phyloP scores from a whole-genome alignment of 2,888 invertebrate species.

The Acronicta alni region DNA sequence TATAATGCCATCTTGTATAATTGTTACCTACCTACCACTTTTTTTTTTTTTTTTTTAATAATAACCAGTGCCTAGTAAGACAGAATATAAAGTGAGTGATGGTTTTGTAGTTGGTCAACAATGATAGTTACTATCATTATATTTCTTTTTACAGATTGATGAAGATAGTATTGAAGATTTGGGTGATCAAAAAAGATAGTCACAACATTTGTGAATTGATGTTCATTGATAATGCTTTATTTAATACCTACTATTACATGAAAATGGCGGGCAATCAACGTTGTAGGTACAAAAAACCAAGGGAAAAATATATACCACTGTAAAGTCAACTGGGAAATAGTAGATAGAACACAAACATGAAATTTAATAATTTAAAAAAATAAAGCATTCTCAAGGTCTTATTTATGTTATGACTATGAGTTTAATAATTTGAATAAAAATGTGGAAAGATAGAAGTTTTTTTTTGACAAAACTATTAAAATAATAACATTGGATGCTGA shows the following conservation, averaged over 20 bases:
- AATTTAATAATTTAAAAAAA: slow-evolving; percentile 35
- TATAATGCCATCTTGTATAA: too few relatives aligned
- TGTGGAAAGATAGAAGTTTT: slow-evolving; percentile 12
- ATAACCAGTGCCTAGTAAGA: too few relatives aligned
- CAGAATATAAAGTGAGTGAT: too few relatives aligned
- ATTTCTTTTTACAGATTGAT: slow-evolving; percentile 86
- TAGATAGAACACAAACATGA: not conserved
- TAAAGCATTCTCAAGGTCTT: slow-evolving; percentile 82
- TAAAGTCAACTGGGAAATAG: not conserved
- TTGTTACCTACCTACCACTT: too few relatives aligned
- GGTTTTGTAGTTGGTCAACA: too few relatives aligned
- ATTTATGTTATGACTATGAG: slow-evolving; percentile 93
- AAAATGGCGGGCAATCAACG: too few relatives aligned
- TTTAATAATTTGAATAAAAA: slow-evolving; percentile 89
- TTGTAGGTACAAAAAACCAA: not conserved
- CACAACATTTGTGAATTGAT: slow-evolving; percentile 55
- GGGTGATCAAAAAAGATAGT: slow-evolving; percentile 89
- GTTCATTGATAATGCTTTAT: slow-evolving; percentile 64
- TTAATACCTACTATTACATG: slow-evolving; percentile 42
- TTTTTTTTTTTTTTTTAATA: too few relatives aligned
- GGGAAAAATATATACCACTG: not conserved
- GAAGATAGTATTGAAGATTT: slow-evolving; percentile 97
- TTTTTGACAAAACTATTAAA: too few relatives aligned
- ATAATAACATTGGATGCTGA: too few relatives aligned
- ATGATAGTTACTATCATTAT: not conserved